These are phyloP conservation scores for Myotis lucifugus DNA, from an alignment of 2,113 vertebrate species.

Conservation along the genomic window DNA sequence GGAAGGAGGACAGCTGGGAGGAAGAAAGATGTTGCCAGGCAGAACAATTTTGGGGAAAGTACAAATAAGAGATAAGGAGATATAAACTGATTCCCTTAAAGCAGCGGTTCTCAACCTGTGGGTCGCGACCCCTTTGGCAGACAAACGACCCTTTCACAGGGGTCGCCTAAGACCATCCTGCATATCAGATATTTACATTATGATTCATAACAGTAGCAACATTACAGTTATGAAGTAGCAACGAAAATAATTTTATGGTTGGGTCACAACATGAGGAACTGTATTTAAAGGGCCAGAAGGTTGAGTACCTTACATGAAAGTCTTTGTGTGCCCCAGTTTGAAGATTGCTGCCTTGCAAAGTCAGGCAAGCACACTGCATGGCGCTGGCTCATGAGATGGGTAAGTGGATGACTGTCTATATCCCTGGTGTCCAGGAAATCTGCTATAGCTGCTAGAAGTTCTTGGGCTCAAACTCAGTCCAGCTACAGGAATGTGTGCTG, in stretches of 20 bases:
- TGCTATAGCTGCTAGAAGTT: not conserved
- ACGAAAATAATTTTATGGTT: no score
- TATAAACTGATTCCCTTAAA: not conserved
- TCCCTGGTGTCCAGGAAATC: not conserved
- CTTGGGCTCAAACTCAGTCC: constrained; percentile 12
- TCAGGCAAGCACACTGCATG: not conserved
- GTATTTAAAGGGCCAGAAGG: no score
- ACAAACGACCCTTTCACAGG: no score
- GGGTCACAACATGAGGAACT: no score
- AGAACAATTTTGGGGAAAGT: not conserved
- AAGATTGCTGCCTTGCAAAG: not conserved
- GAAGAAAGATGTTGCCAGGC: not conserved
- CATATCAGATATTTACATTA: no score
- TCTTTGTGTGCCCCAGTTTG: not conserved
- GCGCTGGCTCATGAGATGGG: not conserved
- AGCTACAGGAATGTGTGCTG: not conserved
- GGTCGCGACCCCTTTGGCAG: no score
- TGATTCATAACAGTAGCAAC: no score
- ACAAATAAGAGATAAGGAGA: not conserved
- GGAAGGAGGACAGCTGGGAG: not conserved
- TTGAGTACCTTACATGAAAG: not conserved
- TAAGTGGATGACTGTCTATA: not conserved
- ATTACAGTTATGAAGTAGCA: no score
- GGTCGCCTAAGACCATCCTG: no score
- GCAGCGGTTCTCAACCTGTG: no score